Evolutionary conservation across 2,888 invertebrate species (phyloP), one percentile per base, ranked within the genome.

Genomic region (Eugnorisma glareosa): DNA sequence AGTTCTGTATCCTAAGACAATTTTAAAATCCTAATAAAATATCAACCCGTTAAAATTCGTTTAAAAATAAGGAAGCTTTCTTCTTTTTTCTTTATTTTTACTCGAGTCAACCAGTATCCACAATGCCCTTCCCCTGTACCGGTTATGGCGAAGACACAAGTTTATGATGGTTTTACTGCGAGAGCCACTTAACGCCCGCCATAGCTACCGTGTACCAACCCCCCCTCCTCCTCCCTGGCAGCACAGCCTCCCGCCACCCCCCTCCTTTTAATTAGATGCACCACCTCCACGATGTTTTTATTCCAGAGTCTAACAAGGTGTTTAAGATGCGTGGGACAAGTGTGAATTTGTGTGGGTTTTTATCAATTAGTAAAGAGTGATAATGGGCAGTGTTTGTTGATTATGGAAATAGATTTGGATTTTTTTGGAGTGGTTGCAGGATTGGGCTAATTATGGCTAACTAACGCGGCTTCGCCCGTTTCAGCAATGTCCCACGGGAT

Each of bases 151-250:
- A 91, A 94, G 93, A 93, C 93, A 93, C 93, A 93, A 94, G 94
- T 96, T 96, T 96, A 96, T 96, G 96, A 96, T 96, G 94, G 95
- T 95, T 95, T 95, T 95, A 95, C 94, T 90, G 93, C 93, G 91
- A 94, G 95, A 91, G 94, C 94, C 96, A 96, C 96, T 96, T 96
- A 96, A 93, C 96, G 94, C 93, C 91, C 91, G 91, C 91, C 90
- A 87, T 90, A 89, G 94, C 94, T 95, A 95, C 94, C 92, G 93
- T 92, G 92, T 91, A 92, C 92, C 88, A 86, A 77, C 85, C 88
- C 35, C 54, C 87, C 86, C 59, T 86, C 85, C 82, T 79, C 82
- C 85, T 45, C 57, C 90, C 88, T 85, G 86, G 74, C 48, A 71
- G 66, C 79, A 35, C 48, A 63, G 28, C 77, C 79, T 68, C 79